Base-by-base conservation (phyloP, 2,888 invertebrate species). In the Globia sparganii region DNA sequence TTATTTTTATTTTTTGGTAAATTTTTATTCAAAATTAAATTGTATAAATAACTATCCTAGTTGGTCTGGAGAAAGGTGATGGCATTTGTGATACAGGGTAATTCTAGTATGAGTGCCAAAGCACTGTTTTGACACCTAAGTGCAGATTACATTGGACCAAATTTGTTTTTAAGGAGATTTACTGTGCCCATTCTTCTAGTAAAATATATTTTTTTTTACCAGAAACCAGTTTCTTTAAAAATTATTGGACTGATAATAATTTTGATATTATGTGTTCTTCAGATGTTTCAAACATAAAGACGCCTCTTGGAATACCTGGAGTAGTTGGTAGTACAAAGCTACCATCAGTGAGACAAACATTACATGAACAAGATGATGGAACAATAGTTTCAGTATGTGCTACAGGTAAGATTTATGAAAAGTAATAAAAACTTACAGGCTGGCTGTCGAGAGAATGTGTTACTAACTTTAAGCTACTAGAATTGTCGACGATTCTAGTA, bases 291-390 rank as follows among this genome's bases (percentile, higher is more conserved):
- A 96, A 97, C 77, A 95, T 98, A 78, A 94, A 97, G 75, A 97
- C 97, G 69, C 97, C 98, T 68, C 96, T 93, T 89, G 97, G 95
- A 1, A 96, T 96, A 89, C 96, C 96, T 68, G 96, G 96, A 15
- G 92, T 91, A 88, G 96, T 96, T 89, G 97, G 94, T 3, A 94
- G 92, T 6, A 93, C 96, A 87, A 91, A 95, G 84, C 88, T 97
- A 71, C 95, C 97, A 13, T 94, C 96, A 25, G 93, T 97, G 4
- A 94, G 97, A 78, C 97, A 97, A 18, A 97, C 98, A 43, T 97
- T 99, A 2, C 99, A 99, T 92, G 99, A 99, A 92, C 99, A 99
- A 94, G 98, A 98, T 75, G 99, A 99, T 94, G 99, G 99, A 8
- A 98, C 98, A 0, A 98, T 99, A 89, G 97, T 99, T 86, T 98